Base-by-base conservation (phyloP, 2,888 invertebrate species). In the Allophyes oxyacanthae region DNA sequence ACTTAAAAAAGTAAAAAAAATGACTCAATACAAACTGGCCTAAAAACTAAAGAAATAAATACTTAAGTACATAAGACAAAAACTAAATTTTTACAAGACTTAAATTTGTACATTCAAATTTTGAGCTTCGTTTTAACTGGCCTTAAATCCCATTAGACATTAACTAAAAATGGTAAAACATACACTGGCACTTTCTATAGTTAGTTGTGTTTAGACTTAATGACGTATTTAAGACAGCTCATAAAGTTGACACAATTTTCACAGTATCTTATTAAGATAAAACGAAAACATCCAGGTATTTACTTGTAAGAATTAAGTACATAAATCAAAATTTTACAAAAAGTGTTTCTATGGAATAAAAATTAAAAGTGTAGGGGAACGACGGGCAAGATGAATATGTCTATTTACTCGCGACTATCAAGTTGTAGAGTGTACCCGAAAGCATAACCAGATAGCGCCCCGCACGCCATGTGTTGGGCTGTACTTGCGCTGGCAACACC, bases 11-110 rank as follows among this genome's bases (percentile, higher is more conserved):
- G 56, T 58, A 41, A 53, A 76, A 77, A 84, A 84, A 87, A 89
- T 92, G 92, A 93, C 93, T 93, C 89, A 91, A 87, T 87, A 87
- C 71, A 83, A 90, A 92, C 91, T 91, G 91, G 91, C 91, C 90
- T 92, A 87, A 71, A 55, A 81, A 78, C 89, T 91, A 91, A 76
- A 40, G 65, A 82, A 93, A 93, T 92, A 93, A 93, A 93, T 93
- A 93, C 87, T 88, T 89, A 69, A 64, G 63, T 77, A 75, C 62
- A 66, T 62, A 77, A 78, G 82, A 77, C 54, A 77, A 48, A n/a
- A 81, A 60, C 74, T 70, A 72, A 20, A 61, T 72, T 81, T 75
- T 77, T 86, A 88, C 86, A 88, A 77, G 64, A 74, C 75, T 81
- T 77, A 81, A 76, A 84, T 91, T 92, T 92, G 92, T 92, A 93